Conservation (phyloP, 2,888 invertebrate species). For the Cataglyphis altisquamis region DNA sequence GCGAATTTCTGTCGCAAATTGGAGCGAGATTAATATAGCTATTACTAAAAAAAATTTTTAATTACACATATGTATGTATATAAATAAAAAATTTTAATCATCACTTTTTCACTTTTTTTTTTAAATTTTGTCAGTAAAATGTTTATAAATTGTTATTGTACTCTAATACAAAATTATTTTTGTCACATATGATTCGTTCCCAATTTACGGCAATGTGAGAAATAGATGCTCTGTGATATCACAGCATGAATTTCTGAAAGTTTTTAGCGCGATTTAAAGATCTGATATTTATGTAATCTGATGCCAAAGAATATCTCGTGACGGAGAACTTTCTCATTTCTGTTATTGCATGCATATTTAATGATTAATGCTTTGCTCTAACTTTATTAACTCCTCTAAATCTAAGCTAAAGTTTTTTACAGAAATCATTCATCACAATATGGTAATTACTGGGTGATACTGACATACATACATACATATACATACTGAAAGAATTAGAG, state of each 20-base stretch:
- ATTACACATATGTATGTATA: neutral
- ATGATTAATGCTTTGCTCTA: conserved; percentile 82
- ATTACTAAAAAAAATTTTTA: conserved; percentile 15
- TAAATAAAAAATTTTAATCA: neutral
- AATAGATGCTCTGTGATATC: neutral
- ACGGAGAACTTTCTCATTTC: conserved; percentile 68
- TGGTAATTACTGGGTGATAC: conserved; percentile 46
- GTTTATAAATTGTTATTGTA: neutral
- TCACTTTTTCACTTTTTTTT: neutral
- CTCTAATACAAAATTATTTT: neutral
- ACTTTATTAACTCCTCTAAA: conserved; percentile 75
- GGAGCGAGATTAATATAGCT: neutral
- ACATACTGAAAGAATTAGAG: conserved; percentile 38
- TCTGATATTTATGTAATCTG: conserved; percentile 44
- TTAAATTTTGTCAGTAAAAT: neutral
- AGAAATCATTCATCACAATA: conserved; percentile 56
- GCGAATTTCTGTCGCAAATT: conserved; percentile 7
- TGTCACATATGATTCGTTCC: neutral
- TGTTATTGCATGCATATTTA: conserved; percentile 79
- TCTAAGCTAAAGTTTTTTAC: conserved; percentile 61
- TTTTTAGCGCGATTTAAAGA: conserved; percentile 32
- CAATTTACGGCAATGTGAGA: neutral
- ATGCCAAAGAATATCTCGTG: conserved; percentile 55
- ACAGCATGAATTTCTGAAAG: conserved; percentile 12
- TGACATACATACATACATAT: conserved; percentile 12